Evolutionary conservation across 2,888 invertebrate species (phyloP), one percentile per base, ranked within the genome.

Genomic region (Notodromas monacha): DNA sequence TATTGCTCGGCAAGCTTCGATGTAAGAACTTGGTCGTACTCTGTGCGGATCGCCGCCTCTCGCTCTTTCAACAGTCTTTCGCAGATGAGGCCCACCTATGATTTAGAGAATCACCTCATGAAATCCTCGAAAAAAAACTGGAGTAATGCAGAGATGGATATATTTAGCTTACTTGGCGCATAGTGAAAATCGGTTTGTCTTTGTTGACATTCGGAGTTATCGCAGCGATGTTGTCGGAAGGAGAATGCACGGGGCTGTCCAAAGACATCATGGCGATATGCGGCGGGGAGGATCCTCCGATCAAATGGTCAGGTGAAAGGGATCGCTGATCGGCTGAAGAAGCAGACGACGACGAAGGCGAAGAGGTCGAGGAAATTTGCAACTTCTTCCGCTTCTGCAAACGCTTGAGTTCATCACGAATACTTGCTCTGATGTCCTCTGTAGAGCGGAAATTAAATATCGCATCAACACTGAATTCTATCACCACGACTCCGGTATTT

Each of bases 1-100:
- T 92, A 92, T 55, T 92, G 89, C 56, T 96, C 92, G 36, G 84
- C 76, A 40, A 96, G 62, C 56, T 89, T 89, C 48, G 63, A 63
- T 49, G 68, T 72, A 43, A 96, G 61, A 42, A 81, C 79, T 38
- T 68, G 62, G 52, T 92, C 84, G 49, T 89, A 92, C 54, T 89
- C 81, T 46, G 76, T 69, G 46, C 81, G 65, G 41, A 96, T 65
- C 45, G 79, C 70, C 37, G 67, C 65, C 55, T 92, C 92, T 42
- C 84, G 69, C 45, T 96, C 89, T 48, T 74, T 72, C 34, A 92
- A 60, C 72, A 92, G 72, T 43, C 84, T 64, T 54, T 89, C 89
- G 55, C 92, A 92, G 46, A 96, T 86, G 54, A 86, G 59, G 44
- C 79, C 77, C 44, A 89, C 84, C 72, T 81, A 40, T 14, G 33